phyloP scores from a whole-genome alignment of 64 coral and sea anemone genomes.

The Cladopsammia gracilis region DNA sequence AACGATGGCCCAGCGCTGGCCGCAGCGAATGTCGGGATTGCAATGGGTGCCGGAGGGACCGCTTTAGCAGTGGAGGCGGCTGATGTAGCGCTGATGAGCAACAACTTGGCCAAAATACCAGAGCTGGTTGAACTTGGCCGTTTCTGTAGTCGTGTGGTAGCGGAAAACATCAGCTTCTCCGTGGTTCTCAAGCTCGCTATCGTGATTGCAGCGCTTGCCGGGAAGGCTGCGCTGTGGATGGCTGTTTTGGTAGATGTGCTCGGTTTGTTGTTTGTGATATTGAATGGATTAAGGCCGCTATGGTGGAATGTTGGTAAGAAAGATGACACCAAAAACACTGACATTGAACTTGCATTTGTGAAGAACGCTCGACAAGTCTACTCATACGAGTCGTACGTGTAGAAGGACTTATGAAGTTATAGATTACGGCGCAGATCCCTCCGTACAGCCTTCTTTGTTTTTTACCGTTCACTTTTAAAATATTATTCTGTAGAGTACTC shows the following conservation, averaged over 20 bases:
- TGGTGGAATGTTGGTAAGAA: constrained; percentile 70
- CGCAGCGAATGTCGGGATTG: constrained; percentile 95
- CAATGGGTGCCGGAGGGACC: constrained; percentile 97
- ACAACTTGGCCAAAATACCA: constrained; percentile 94
- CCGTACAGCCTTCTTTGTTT: no score
- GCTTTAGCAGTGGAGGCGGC: constrained; percentile 97
- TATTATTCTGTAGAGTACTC: no score
- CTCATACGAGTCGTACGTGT: neutral
- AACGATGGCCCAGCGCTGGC: constrained; percentile 98
- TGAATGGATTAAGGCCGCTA: constrained; percentile 92
- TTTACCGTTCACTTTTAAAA: no score
- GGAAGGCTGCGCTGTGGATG: constrained; percentile 88
- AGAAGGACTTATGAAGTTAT: neutral
- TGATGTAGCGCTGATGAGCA: constrained; percentile 94
- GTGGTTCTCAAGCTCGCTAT: constrained; percentile 85
- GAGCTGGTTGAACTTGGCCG: constrained; percentile 82
- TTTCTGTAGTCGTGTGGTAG: constrained; percentile 75
- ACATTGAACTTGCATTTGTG: neutral
- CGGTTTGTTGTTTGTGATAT: constrained; percentile 85
- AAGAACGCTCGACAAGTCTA: neutral
- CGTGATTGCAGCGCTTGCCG: constrained; percentile 83
- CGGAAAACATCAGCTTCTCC: constrained; percentile 86
- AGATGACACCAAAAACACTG: neutral
- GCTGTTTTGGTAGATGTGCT: constrained; percentile 89
- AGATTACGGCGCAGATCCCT: no score